Evolutionary conservation across 2,797 vertebrate species (phyloP), one percentile per base, ranked within the genome.

Genomic region (Parotocinclus haroldoi): DNA sequence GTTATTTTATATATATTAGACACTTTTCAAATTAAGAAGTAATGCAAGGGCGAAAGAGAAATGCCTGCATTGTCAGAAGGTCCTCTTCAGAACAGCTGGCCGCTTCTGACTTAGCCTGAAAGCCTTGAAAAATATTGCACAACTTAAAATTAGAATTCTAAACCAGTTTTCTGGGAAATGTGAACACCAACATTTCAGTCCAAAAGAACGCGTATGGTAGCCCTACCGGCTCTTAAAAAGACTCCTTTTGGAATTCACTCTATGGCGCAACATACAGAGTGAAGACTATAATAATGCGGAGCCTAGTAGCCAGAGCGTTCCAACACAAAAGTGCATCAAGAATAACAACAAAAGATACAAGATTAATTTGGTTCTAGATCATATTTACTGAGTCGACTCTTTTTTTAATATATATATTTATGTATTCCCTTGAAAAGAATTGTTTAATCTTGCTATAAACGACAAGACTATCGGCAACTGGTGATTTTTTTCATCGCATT

Each of bases 301-400:
- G 58, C 75, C 78, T 77, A 76, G 79, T 66, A 80, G 76, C 81
- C 78, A 8, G 58, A 58, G 73, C 62, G 68, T 76, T 84, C 80
- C 79, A 85, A 86, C 86, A 82, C 79, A 83, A 86, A 68, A 85
- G 89, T 90, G 87, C 86, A 66, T 88, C 85, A 89, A 89, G 88
- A 89, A 88, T n/a, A n/a, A 90, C 88, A 81, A 87, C 82, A 83
- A 87, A 58, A 51, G 9, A 17, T 7, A 42, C 9, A 19, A 57
- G 37, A 57, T n/a, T 44, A 11, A 82, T 50, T 50, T 7, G 48
- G 40, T 11, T 42, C 10, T 50, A 50, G 48, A 14, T 10, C n/a
- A 19, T 54, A 45, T 42, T 42, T 42, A 42, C 40, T 42, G 1
- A 42, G 48, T 8, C 9, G 11, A 46, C 11, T 46, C n/a, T 46